Base-by-base conservation (phyloP, 2,797 vertebrate genomes). In the Oreochromis mossambicus region DNA sequence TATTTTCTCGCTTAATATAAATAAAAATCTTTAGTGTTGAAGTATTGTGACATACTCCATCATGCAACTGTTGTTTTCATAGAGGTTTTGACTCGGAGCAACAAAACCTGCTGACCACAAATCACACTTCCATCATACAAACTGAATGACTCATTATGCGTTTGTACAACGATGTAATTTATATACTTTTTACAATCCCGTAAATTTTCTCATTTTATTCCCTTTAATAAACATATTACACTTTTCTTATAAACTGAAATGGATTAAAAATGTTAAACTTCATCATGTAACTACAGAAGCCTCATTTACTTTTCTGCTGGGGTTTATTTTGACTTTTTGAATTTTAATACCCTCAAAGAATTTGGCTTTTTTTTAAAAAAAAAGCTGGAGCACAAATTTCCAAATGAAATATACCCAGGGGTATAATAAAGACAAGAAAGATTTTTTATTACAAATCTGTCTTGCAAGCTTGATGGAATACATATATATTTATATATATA, bases 61-160 rank as follows among this genome's bases (percentile, higher is more conserved):
- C 32, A 7, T 63, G 58, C 0, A 38, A 14, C 1, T 24, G 36
- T 21, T 41, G 36, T 66, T 38, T 51, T 32, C 14, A 12, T 51
- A 32, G 46, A 76, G 46, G 3, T 1, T 50, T n/a, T 76, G 29
- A 19, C 46, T n/a, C 34, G 29, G 1, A 32, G 21, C 70, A 76
- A 76, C 34, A 63, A 63, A 38, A 24, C 36, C 36, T 41, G 63
- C 63, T 24, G n/a, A 21, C 36, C 36, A 41, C 63, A 68, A 66
- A 66, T 66, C 19, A 38, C 34, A 41, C 34, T 41, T 66, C n/a
- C 61, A 21, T 1, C 63, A 68, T 24, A 38, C 12, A 68, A 41
- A 41, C 2, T 68, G 36, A 66, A 66, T 41, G 0, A 41, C 63
- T 41, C 36, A 15, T 21, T 0, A 21, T 24, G 36, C 34, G 8